Percentiles rank a stretch among this genome's conserved stretches.
These are phyloP conservation scores for Trachymyrmex cornetzi DNA, from an alignment of 1,140 invertebrate genomes.

Conservation along the genomic window DNA sequence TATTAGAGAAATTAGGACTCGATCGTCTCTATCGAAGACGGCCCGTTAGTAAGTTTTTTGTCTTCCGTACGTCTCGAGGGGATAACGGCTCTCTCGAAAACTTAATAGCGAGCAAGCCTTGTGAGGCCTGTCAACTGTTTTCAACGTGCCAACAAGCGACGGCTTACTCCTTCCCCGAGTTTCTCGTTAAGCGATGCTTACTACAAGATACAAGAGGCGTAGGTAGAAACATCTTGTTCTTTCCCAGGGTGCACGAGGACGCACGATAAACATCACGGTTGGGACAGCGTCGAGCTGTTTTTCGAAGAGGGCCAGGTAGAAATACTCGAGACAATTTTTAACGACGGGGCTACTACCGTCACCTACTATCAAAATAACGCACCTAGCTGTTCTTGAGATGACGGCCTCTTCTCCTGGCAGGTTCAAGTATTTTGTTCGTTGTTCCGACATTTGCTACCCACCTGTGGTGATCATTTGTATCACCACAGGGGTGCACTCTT, in stretches of 20 bases:
- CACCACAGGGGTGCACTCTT: neutral
- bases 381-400: constrained; percentile 12
- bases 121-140: constrained; percentile 41
- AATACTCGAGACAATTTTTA: constrained; percentile 40
- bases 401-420: constrained; percentile 24
- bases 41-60: constrained; percentile 30
- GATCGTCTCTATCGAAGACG: constrained; percentile 34
- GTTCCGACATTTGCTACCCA: neutral
- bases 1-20: constrained; percentile 48
- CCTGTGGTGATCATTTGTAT: constrained; percentile 4
- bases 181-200: constrained; percentile 65
- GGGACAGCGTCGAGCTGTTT: constrained; percentile 43
- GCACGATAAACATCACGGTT: constrained; percentile 71
- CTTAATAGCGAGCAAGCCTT: constrained; percentile 49
- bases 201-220: constrained; percentile 33
- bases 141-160: constrained; percentile 11
- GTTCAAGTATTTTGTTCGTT: constrained; percentile 26
- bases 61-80: constrained; percentile 32
- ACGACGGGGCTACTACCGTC: constrained; percentile 36
- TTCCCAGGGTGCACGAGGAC: constrained; percentile 37
- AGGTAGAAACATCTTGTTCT: constrained; percentile 49
- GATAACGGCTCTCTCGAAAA: constrained; percentile 46
- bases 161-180: constrained; percentile 17
- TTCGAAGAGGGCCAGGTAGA: constrained; percentile 24
- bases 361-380: constrained; percentile 8